Evolutionary conservation across 2,888 invertebrate species (phyloP), one percentile per base, ranked within the genome.

Genomic region (Caenorhabditis becei): DNA sequence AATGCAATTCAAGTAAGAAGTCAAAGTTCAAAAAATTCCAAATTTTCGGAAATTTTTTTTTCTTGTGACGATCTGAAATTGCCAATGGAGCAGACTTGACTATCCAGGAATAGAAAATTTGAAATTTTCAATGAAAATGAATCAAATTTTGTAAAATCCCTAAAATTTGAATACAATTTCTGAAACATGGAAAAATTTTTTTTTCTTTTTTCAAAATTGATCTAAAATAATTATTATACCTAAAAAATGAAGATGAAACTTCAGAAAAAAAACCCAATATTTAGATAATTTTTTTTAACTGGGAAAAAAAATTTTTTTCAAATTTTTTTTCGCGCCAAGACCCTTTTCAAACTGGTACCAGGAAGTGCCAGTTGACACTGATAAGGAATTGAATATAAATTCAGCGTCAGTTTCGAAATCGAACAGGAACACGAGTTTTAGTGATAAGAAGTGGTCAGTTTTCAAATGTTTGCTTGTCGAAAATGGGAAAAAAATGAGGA

Each of bases 231-330:
- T 10, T 32, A 7, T 32, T 32, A 7, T 10, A 32, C 10, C 10
- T 4, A 32, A 32, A 32, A 32, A 4, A 7, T 32, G 32, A 32
- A 32, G 10, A 32, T 10, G 10, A 7, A 7, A 32, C 32, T 32
- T 10, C 4, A 7, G 3, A 23, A 53, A 8, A 53, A 23, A 53
- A 18, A 20, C 14, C 23, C 18, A 26, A 53, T 20, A 53, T n/a
- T n/a, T n/a, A n/a, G n/a, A n/a, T n/a, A 28, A 8, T 32, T 28
- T 56, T 56, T 56, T 56, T 32, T 35, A 35, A 35, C n/a, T 10
- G 2, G 32, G 32, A 37, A 49, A 32, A 28, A 58, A 32, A 32
- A 7, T n/a, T n/a, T n/a, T 32, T 7, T 4, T n/a, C n/a, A n/a
- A n/a, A n/a, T 35, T 35, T 35, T 35, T 35, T 35, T 35, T 35